A percentile compares a stretch with the other conserved stretches of the same genome.
These are phyloP conservation scores for Helleia helle DNA, from an alignment of 2,888 invertebrate species.

Conservation along the genomic window DNA sequence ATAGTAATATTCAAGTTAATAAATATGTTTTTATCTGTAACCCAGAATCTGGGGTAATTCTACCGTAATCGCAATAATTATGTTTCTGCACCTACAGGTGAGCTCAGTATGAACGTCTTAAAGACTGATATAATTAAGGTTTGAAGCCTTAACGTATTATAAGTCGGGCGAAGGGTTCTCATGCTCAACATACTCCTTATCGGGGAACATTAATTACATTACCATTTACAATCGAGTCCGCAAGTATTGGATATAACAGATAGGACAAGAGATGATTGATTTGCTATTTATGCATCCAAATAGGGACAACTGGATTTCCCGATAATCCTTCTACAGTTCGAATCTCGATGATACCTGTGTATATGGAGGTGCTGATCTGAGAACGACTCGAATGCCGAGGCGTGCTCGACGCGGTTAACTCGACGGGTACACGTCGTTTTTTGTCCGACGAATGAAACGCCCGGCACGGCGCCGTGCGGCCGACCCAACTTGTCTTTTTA, in stretches of 20 bases:
- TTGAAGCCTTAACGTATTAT: too few species aligned
- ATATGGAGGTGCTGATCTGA: neutral
- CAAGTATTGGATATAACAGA: constrained; percentile 3
- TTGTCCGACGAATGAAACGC: constrained; percentile 50
- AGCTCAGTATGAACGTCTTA: too few species aligned
- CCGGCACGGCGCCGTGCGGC: constrained; percentile 64
- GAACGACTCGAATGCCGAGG: constrained; percentile 29
- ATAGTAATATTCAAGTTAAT: too few species aligned
- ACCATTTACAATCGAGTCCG: too few species aligned
- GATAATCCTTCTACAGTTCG: constrained; percentile 21
- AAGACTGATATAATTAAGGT: too few species aligned
- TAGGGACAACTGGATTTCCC: constrained; percentile 15
- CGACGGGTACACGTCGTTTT: constrained; percentile 49
- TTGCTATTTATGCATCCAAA: neutral
- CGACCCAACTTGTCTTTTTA: constrained; percentile 60
- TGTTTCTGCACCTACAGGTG: too few species aligned
- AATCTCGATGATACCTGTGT: constrained; percentile 28
- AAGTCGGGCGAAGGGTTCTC: too few species aligned
- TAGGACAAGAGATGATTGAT: constrained; percentile 4
- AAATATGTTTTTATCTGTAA: too few species aligned
- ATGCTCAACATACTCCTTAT: too few species aligned
- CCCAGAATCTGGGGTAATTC: too few species aligned
- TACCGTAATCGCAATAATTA: too few species aligned
- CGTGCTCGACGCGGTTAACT: constrained; percentile 41
- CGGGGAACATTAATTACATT: too few species aligned